phyloP scores from a whole-genome alignment of 2,888 invertebrate genomes.

The Blastobasis adustella region DNA sequence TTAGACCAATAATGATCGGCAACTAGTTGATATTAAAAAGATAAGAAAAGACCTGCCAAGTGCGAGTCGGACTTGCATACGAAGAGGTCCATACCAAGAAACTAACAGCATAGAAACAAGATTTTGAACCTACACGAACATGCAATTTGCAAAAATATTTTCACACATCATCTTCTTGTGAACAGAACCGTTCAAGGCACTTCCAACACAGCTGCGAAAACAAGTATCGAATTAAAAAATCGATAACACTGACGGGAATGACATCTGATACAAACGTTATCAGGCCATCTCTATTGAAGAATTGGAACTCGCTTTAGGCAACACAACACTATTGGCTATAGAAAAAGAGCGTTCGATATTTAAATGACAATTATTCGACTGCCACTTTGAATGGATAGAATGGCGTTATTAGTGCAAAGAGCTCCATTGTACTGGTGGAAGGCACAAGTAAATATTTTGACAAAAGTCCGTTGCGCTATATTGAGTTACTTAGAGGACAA shows the following conservation, averaged over 20 bases:
- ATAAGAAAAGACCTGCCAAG: not conserved
- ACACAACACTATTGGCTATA: constrained; percentile 23
- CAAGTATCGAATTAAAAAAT: constrained; percentile 25
- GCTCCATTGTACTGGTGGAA: constrained; percentile 45
- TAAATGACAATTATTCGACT: constrained; percentile 58
- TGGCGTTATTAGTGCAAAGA: constrained; percentile 63
- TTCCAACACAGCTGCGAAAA: constrained; percentile 21
- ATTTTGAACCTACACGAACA: too few relatives aligned
- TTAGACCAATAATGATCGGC: too few relatives aligned
- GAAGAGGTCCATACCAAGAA: not conserved
- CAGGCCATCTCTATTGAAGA: constrained; percentile 38
- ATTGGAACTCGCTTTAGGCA: constrained; percentile 41
- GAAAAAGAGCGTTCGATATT: constrained; percentile 43
- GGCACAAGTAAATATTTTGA: constrained; percentile 69
- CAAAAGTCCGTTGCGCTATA: constrained; percentile 64
- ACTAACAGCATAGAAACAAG: not conserved
- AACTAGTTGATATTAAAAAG: not conserved
- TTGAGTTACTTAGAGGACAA: constrained; percentile 64
- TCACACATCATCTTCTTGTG: too few relatives aligned
- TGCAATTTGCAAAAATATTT: too few relatives aligned
- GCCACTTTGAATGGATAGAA: constrained; percentile 42
- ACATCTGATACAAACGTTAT: constrained; percentile 57
- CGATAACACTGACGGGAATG: constrained; percentile 24
- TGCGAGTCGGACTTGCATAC: constrained; percentile 17
- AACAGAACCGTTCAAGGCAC: too few relatives aligned